Conservation (phyloP, 2,113 vertebrate species). For the Thoracochromis brauschi region DNA sequence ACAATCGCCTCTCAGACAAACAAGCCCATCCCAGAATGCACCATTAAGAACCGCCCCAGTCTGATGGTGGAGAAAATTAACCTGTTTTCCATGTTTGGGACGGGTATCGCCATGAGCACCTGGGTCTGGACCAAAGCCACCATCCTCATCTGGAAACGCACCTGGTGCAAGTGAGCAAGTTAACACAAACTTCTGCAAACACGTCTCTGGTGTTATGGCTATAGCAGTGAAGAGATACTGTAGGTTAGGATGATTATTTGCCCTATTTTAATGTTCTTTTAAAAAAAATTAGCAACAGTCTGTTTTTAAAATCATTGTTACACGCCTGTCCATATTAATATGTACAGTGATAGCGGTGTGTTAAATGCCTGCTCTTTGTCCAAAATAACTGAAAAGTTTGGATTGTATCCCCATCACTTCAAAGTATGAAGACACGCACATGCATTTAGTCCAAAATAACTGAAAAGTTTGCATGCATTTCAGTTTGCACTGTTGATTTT, state of each 20-base stretch:
- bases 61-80: constrained; percentile 97
- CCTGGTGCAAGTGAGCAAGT: constrained; percentile 86
- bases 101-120: constrained; percentile 95
- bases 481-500: background rate
- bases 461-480: no score
- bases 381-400: background rate
- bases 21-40: constrained; percentile 90
- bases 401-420: background rate
- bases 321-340: background rate
- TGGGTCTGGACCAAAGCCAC: constrained; percentile 99
- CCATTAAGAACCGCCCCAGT: constrained; percentile 94
- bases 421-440: background rate
- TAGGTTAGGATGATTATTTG: background rate
- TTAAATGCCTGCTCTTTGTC: background rate
- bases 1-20: constrained; percentile 93
- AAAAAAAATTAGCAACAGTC: background rate
- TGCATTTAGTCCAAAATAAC: background rate
- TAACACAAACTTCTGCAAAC: background rate
- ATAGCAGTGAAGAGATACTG: background rate
- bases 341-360: background rate
- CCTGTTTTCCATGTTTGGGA: constrained; percentile 98
- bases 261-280: background rate
- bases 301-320: background rate
- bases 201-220: background rate
- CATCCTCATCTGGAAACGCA: constrained; percentile 94